Evolutionary conservation across 2,797 vertebrate genomes (phyloP), one percentile per base, ranked within the genome.

Genomic region (Dryobates pubescens): DNA sequence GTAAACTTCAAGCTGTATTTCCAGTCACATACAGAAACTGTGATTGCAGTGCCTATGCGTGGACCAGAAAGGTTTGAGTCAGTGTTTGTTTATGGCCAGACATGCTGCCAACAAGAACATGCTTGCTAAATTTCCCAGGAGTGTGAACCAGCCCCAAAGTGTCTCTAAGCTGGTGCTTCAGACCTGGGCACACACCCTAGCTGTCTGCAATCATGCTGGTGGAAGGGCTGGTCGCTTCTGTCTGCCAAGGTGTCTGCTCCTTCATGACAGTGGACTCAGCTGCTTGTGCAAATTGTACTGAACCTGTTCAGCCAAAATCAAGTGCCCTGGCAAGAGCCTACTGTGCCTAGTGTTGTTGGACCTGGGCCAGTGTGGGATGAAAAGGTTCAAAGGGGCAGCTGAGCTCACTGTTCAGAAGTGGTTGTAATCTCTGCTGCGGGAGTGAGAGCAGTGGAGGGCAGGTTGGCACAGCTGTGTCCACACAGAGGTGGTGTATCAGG

Each of bases 281-380:
- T 29, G 15, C 45, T 73, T 3, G 0, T 0, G 0, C 12, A 2
- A 27, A 32, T 5, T 27, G 62, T 64, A 59, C 53, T 47, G 45
- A 63, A 29, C 43, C 68, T 71, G 22, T 29, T 76, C 49, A 57
- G 78, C 65, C 72, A 82, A 91, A 90, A 61, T 0, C 0, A 51
- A 75, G n/a, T 54, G 9, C 19, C n/a, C 62, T 76, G 38, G 29
- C 58, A 77, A 51, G 30, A 90, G 41, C 43, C 67, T 78, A 7
- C 73, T 63, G 53, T 3, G 6, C 13, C 24, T 3, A 2, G n/a
- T 85, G 22, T 68, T 94, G 20, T 51, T 92, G 88, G 75, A 54
- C 41, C 6, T 13, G 45, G 30, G 51, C 81, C 82, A 94, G 4
- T 0, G 0, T 29, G n/a, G 30, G 32, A 65, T 85, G 51, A 54